These are phyloP conservation scores for Drosophila merina DNA, from an alignment of 2,888 invertebrate species.

Conservation along the genomic window DNA sequence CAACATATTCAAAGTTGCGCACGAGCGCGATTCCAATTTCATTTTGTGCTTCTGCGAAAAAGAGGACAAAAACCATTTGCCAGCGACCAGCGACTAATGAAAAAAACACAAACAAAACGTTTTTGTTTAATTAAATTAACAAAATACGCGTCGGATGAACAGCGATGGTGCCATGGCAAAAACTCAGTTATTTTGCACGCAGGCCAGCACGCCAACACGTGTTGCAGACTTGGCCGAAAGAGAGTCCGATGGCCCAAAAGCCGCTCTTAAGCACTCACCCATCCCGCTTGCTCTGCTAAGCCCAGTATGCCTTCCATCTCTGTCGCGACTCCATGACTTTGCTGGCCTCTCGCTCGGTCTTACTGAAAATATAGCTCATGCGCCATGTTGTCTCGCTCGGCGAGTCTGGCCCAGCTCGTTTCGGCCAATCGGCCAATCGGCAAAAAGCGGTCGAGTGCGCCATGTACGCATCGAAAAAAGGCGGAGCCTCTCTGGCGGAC, in stretches of 20 bases:
- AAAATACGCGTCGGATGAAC: slow-evolving; percentile 64
- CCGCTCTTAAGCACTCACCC: slow-evolving; percentile 53
- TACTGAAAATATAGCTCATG: slow-evolving; percentile 3
- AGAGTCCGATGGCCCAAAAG: slow-evolving; percentile 21
- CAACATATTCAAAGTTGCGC: slow-evolving; percentile 74
- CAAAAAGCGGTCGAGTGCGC: slow-evolving; percentile 65
- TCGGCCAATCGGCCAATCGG: slow-evolving; percentile 76
- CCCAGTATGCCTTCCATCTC: slow-evolving; percentile 9
- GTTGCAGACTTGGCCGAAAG: slow-evolving; percentile 52
- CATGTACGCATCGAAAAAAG: slow-evolving; percentile 63
- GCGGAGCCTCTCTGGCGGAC: slow-evolving; percentile 59
- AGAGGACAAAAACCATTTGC: slow-evolving; percentile 47
- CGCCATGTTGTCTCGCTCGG: slow-evolving; percentile 64
- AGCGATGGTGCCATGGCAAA: slow-evolving; percentile 45
- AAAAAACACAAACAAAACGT: slow-evolving; percentile 77
- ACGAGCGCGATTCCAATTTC: slow-evolving; percentile 68
- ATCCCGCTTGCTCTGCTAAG: slow-evolving; percentile 39
- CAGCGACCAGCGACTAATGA: slow-evolving; percentile 16
- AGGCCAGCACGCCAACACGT: slow-evolving; percentile 58
- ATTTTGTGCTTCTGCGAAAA: slow-evolving; percentile 40
- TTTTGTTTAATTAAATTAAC: slow-evolving; percentile 78
- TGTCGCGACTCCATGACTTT: slow-evolving; percentile 38
- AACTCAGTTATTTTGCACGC: slow-evolving; percentile 41
- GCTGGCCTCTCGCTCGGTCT: slow-evolving; percentile 52
- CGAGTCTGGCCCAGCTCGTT: slow-evolving; percentile 56